phyloP scores from a whole-genome alignment of 2,888 invertebrate species.

The Coecobrya sp. region DNA sequence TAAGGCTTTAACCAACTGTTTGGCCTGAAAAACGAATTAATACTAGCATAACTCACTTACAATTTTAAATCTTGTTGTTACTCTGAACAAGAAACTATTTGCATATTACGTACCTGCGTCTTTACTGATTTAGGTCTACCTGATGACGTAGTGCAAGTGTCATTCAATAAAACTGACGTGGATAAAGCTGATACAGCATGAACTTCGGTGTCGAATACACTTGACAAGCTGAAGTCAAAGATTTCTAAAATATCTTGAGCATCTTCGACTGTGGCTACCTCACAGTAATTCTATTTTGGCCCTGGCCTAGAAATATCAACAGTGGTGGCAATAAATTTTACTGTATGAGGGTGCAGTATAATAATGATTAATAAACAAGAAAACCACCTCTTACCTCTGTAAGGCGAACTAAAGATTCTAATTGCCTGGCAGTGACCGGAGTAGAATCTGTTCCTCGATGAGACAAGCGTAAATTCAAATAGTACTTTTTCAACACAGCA shows the following conservation, averaged over 20 bases:
- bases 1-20: conserved; percentile 92
- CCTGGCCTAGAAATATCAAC: conserved; percentile 90
- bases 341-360: conserved; percentile 18
- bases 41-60: background rate
- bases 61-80: no score
- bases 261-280: conserved; percentile 93
- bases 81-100: no score
- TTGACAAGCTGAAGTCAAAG: conserved; percentile 93
- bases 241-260: conserved; percentile 96
- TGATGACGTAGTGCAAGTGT: background rate
- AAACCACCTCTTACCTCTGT: conserved; percentile 91
- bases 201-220: conserved; percentile 92
- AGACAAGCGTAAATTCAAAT: conserved; percentile 92
- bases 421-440: conserved; percentile 96
- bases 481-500: conserved; percentile 92
- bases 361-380: background rate
- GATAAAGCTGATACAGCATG: conserved; percentile 78
- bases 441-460: conserved; percentile 91
- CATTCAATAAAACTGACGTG: conserved; percentile 63
- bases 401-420: conserved; percentile 95
- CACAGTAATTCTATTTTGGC: conserved; percentile 94
- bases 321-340: no score
- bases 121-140: conserved; percentile 58
- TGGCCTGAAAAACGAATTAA: conserved; percentile 89
- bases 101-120: conserved; percentile 57